Evolutionary conservation across 1,140 invertebrate species (phyloP).

Genomic region (Eufriesea mexicana): DNA sequence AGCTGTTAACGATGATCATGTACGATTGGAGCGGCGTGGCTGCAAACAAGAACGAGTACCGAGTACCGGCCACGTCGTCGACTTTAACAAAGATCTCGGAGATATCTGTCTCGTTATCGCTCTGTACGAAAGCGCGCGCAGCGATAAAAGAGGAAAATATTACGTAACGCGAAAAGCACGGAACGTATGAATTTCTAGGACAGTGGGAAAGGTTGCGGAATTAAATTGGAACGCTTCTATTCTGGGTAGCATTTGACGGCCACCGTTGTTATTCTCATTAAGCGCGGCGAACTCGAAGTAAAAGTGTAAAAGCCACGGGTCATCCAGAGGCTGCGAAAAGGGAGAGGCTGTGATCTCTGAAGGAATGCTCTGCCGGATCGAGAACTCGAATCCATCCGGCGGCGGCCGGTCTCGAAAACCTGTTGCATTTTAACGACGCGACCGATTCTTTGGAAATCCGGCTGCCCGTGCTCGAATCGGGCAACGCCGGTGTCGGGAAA

Average conservation of each 20-base stretch:
- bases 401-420: slow-evolving; percentile 59
- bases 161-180: not conserved
- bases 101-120: not conserved
- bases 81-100: not conserved
- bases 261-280: slow-evolving; percentile 48
- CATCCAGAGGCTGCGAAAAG: slow-evolving; percentile 36
- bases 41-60: not conserved
- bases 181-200: slow-evolving; percentile 13
- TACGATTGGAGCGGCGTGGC: not conserved
- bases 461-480: not conserved
- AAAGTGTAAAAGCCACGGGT: slow-evolving; percentile 40
- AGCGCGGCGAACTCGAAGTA: slow-evolving; percentile 6
- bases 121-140: too few relatives aligned
- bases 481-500: not conserved
- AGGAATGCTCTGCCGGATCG: slow-evolving; percentile 48
- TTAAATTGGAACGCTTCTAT: slow-evolving; percentile 37
- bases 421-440: slow-evolving; percentile 64
- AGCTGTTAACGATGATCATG: slow-evolving; percentile 45
- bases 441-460: slow-evolving; percentile 63
- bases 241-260: slow-evolving; percentile 28
- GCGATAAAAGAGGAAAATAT: not conserved
- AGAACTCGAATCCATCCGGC: slow-evolving; percentile 40
- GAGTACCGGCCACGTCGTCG: too few relatives aligned
- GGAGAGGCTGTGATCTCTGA: slow-evolving; percentile 48
- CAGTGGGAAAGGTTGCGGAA: slow-evolving; percentile 18